Percentiles rank a stretch among this genome's conserved stretches.
These are phyloP conservation scores for Trachymyrmex septentrionalis DNA, from an alignment of 1,140 invertebrate genomes.

Conservation along the genomic window DNA sequence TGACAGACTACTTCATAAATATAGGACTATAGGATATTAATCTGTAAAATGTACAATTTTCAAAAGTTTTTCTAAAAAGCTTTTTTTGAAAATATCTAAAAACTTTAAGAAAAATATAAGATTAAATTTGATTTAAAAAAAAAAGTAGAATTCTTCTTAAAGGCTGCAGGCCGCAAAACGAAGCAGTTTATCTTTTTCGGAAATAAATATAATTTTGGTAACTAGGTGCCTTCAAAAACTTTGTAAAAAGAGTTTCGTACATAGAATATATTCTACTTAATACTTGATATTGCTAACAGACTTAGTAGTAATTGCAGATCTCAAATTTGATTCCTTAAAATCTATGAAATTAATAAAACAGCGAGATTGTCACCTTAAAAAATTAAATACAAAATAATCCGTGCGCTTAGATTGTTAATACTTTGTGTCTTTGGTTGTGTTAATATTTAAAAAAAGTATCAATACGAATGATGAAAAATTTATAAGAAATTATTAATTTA, in stretches of 20 bases:
- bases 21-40: background rate
- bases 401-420: background rate
- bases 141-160: constrained; percentile 19
- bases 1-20: constrained; percentile 10
- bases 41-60: constrained; percentile 2
- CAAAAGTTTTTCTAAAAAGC: background rate
- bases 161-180: background rate
- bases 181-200: background rate
- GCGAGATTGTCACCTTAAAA: background rate
- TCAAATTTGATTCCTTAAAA: background rate
- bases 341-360: background rate
- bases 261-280: background rate
- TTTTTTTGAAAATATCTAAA: background rate
- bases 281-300: background rate
- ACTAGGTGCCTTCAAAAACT: constrained; percentile 50
- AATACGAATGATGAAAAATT: background rate
- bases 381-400: constrained; percentile 6
- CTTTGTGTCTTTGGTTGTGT: background rate
- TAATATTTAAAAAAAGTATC: background rate
- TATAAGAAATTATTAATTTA: background rate
- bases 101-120: background rate
- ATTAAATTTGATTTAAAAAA: constrained; percentile 1
- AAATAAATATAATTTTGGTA: constrained; percentile 18
- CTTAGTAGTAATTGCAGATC: background rate
- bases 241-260: background rate